Conservation (phyloP, 1,140 invertebrate species). For the Ips typographus region DNA sequence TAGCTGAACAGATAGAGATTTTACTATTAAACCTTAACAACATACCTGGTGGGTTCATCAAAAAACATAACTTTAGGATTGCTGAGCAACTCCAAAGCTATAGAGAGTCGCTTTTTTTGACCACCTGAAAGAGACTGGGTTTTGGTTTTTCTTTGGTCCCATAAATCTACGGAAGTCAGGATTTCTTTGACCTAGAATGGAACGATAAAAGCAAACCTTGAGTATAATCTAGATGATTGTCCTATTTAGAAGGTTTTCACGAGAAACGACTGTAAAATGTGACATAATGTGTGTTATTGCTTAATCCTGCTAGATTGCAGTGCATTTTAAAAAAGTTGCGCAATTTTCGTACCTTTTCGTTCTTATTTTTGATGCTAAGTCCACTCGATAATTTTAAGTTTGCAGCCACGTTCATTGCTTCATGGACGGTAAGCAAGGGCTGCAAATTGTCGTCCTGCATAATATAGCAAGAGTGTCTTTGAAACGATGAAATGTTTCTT, state of each 20-base stretch:
- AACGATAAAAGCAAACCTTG: neutral
- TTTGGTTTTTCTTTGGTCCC: conserved; percentile 68
- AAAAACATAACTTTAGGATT: conserved; percentile 76
- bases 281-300: too few relatives aligned
- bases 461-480: conserved; percentile 78
- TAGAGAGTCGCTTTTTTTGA: conserved; percentile 84
- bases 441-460: conserved; percentile 86
- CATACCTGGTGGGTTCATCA: conserved; percentile 61
- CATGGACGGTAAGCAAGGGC: conserved; percentile 77
- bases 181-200: conserved; percentile 69
- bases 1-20: neutral
- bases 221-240: neutral
- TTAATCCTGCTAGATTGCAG: too few relatives aligned
- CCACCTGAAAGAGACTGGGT: conserved; percentile 85
- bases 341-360: conserved; percentile 57
- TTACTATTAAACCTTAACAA: neutral
- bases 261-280: too few relatives aligned
- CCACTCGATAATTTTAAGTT: conserved; percentile 77
- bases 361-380: conserved; percentile 62
- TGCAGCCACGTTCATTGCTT: conserved; percentile 80
- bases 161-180: conserved; percentile 67
- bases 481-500: conserved; percentile 63
- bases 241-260: too few relatives aligned
- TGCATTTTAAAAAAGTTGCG: too few relatives aligned
- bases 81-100: conserved; percentile 79